Evolutionary conservation across 2,113 vertebrate species (phyloP).

Genomic region (Hydropotes inermis): DNA sequence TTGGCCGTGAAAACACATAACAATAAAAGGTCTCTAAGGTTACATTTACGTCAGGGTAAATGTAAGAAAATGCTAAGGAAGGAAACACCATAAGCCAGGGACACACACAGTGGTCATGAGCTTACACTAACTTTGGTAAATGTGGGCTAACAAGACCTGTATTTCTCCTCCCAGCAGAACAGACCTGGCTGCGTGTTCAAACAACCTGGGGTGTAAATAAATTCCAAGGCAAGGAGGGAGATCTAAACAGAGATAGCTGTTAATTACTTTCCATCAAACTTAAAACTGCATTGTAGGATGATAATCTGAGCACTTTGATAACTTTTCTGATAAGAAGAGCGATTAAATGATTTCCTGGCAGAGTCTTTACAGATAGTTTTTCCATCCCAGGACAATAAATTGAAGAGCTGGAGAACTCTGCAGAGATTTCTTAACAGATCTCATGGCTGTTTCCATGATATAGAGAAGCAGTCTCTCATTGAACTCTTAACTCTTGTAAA

Average conservation of each 20-base stretch:
- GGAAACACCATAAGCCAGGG: neutral
- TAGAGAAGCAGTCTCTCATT: neutral
- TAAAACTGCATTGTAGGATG: neutral
- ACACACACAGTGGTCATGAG: neutral
- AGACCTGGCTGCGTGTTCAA: neutral
- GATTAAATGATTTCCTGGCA: neutral
- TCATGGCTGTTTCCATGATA: neutral
- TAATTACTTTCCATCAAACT: neutral
- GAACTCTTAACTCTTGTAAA: neutral
- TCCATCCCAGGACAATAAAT: neutral
- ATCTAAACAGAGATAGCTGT: neutral
- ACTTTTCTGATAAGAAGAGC: neutral
- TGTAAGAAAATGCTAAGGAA: neutral
- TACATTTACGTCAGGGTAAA: neutral
- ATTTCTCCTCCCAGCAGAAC: neutral
- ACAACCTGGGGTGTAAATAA: neutral
- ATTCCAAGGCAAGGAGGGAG: neutral
- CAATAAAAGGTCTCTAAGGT: neutral
- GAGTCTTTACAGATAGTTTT: neutral
- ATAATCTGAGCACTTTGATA: neutral
- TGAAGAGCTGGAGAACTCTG: neutral
- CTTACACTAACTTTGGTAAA: neutral
- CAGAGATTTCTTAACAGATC: neutral
- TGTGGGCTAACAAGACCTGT: neutral
- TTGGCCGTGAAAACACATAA: neutral